Evolutionary conservation across 2,888 invertebrate species (phyloP), one percentile per base, ranked within the genome.

Genomic region (Pinctada fucata): DNA sequence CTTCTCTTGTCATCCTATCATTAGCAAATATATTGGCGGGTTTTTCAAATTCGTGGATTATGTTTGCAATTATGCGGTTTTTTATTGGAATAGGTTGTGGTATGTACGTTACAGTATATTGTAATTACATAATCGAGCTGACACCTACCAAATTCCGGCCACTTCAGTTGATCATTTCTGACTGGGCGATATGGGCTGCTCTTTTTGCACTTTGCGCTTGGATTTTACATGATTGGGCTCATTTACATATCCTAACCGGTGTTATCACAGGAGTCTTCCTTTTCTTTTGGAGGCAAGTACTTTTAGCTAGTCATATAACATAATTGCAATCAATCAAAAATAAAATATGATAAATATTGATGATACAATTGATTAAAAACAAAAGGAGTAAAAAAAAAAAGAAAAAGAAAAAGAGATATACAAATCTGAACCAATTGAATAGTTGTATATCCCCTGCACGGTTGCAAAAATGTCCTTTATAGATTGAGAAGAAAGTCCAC

Each of bases 11-110:
- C 5, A 77, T 85, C 0, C 74, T 83, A 31, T 66, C 81, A 0
- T 69, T 82, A 3, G 81, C 85, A 70, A 85, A 86, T 64, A 66
- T 85, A 3, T 73, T 81, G 1, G 82, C 83, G 0, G 84, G 83
- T n/a, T 86, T 88, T 76, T 84, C 87, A 5, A 72, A 79, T 5
- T 82, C 78, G 72, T 88, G 87, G 87, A 75, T 84, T 73, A 85
- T 89, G 84, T 89, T 86, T 63, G 84, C 86, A 0, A 82, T 76
- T 5, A 68, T 85, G 0, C 76, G 86, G 2, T 87, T 85, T 75
- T 48, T 85, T n/a, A 71, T 86, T 13, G 88, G 86, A 48, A 66
- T 85, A 10, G 82, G 80, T 66, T 64, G 71, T 3, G 76, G 76
- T 0, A 69, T 68, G 16, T 73, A 63, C 51, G 47, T 79, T 8